Percentiles rank a stretch among this genome's conserved stretches.
Conservation (phyloP, 1,140 invertebrate species). For the Leucophenga varia region DNA sequence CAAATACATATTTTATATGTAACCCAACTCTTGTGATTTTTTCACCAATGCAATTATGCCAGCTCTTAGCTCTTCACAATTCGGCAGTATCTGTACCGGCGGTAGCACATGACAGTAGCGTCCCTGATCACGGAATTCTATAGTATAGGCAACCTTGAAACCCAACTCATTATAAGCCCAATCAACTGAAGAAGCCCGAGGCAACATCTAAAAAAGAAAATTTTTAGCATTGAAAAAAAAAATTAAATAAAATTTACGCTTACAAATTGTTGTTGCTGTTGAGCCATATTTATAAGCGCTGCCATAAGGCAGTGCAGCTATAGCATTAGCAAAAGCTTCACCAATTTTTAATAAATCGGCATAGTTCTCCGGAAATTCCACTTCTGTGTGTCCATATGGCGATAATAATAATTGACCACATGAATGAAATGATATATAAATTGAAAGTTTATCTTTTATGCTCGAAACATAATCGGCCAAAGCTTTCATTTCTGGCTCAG, state of each 20-base stretch:
- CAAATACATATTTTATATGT: no score
- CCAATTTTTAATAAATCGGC: slow-evolving; percentile 59
- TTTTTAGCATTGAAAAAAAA: no score
- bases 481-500: slow-evolving; percentile 71
- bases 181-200: slow-evolving; percentile 65
- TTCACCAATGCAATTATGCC: slow-evolving; percentile 73
- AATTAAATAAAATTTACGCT: no score
- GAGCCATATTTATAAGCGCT: slow-evolving; percentile 59
- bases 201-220: slow-evolving; percentile 39
- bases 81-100: slow-evolving; percentile 74
- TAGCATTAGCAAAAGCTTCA: slow-evolving; percentile 56
- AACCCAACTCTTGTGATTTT: slow-evolving; percentile 36
- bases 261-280: slow-evolving; percentile 61
- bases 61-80: slow-evolving; percentile 78
- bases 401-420: slow-evolving; percentile 59
- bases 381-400: slow-evolving; percentile 59
- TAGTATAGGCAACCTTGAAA: slow-evolving; percentile 65
- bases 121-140: slow-evolving; percentile 70
- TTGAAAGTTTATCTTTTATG: slow-evolving; percentile 56
- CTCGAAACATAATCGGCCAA: slow-evolving; percentile 61
- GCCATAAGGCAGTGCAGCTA: slow-evolving; percentile 57
- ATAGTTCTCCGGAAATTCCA: slow-evolving; percentile 58
- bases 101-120: slow-evolving; percentile 85
- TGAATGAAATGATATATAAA: slow-evolving; percentile 62
- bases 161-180: slow-evolving; percentile 66